Conservation (phyloP, 2,797 vertebrate species). For the Pelobates cultripes region DNA sequence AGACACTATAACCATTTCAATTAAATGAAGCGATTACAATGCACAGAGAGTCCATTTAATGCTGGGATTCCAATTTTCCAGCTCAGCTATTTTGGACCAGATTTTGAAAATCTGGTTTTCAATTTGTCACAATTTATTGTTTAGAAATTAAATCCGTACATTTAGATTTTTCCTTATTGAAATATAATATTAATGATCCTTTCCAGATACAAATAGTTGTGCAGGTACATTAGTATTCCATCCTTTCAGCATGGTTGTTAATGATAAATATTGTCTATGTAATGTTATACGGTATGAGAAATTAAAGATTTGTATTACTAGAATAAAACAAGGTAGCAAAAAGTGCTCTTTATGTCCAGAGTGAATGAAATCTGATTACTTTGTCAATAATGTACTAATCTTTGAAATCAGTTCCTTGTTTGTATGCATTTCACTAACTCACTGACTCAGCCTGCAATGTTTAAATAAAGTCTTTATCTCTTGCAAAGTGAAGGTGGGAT, state of each 20-base stretch:
- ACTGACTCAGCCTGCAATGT: conserved; percentile 43
- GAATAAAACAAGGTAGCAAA: conserved; percentile 1
- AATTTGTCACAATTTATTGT: no score
- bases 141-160: no score
- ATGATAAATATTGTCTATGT: conserved; percentile 1
- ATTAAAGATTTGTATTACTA: conserved; percentile 5
- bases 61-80: no score
- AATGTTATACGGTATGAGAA: background rate
- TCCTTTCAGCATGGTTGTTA: conserved; percentile 2
- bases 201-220: background rate
- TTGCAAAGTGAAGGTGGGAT: conserved; percentile 56
- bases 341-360: background rate
- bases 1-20: no score
- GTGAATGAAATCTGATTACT: conserved; percentile 28
- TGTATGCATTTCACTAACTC: conserved; percentile 52
- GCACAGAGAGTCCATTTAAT: no score
- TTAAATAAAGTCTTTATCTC: conserved; percentile 66
- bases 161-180: no score
- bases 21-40: no score
- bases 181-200: no score
- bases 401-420: conserved; percentile 38
- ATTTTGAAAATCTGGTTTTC: no score
- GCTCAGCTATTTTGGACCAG: no score
- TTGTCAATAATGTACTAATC: conserved; percentile 32
- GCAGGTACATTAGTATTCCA: background rate